Conservation (phyloP, 2,888 invertebrate genomes). For the Tineola bisselliella region DNA sequence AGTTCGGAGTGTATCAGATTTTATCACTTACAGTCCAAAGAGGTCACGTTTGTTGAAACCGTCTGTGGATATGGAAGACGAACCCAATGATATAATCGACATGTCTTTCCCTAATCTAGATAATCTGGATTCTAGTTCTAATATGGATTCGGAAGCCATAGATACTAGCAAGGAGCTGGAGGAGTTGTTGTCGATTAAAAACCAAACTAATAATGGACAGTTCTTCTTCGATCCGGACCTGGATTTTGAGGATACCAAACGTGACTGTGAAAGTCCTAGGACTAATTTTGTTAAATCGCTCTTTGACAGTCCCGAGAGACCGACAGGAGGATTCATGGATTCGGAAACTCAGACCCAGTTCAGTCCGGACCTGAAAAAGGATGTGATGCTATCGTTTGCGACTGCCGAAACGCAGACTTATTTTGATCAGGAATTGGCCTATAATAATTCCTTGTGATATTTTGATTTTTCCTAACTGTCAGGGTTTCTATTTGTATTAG, state of each 20-base stretch:
- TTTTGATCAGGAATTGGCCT: slow-evolving; percentile 29
- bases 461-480: slow-evolving; percentile 12
- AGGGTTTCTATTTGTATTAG: too few relatives aligned
- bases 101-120: not conserved
- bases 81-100: not conserved
- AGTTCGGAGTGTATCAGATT: not conserved
- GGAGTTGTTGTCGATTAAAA: slow-evolving; percentile 40
- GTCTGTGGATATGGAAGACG: not conserved
- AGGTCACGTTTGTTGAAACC: not conserved
- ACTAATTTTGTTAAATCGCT: slow-evolving; percentile 15
- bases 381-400: slow-evolving; percentile 36
- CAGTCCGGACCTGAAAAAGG: slow-evolving; percentile 24
- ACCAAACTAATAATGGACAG: slow-evolving; percentile 47
- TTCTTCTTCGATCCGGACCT: slow-evolving; percentile 21
- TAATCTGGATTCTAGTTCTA: not conserved
- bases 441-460: slow-evolving; percentile 29
- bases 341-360: slow-evolving; percentile 46
- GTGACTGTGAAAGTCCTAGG: not conserved
- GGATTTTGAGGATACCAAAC: not conserved
- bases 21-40: not conserved
- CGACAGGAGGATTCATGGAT: slow-evolving; percentile 32
- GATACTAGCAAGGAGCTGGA: slow-evolving; percentile 50
- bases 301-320: slow-evolving; percentile 37
- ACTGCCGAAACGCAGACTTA: slow-evolving; percentile 48
- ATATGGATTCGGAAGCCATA: not conserved